Base-by-base conservation (phyloP, 1,140 invertebrate species). In the Drosophila mayri region DNA sequence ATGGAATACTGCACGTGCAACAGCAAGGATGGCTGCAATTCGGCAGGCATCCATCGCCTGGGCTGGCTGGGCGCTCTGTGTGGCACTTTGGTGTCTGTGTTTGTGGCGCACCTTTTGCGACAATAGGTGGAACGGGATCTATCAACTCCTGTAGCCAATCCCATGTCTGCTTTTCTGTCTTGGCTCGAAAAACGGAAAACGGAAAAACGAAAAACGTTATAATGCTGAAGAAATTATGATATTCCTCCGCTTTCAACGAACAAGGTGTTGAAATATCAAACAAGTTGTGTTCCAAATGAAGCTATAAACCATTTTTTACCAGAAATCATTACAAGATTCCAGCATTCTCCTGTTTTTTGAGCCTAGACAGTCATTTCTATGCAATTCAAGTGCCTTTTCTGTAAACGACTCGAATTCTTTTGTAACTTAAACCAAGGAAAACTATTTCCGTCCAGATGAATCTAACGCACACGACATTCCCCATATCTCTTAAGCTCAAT, bases 81-180 rank as follows among this genome's bases (percentile, higher is more conserved):
- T 94, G 99, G 44, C 95, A 99, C 84, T 94, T 99, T 18, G 99
- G 98, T 98, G 98, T 99, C 95, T 95, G 99, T 91, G 96, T 97
- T 82, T 96, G 97, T 83, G 96, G 97, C 91, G 95, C 96, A 71
- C 5, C 35, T 90, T 0, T 43, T 88, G 47, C 46, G 77, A 9
- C 81, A 81, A 43, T 87, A 87, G 60, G 28, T 28, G 28, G 35
- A 18, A 22, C 11, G 12, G 28, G 32, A 55, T 22, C 12, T 10
- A n/a, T 28, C 0, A 20, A 3, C 14, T n/a, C 40, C 47, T 35
- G 25, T 59, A 73, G 66, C 61, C 35, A 68, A 64, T 65, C 8
- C 28, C 54, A 37, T 10, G 38, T 14, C 46, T 41, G 12, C 16
- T 58, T 32, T 20, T 8, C 61, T 68, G 65, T 68, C 18, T 16